Conservation (phyloP, 2,797 vertebrate species). For the Takifugu rubripes region DNA sequence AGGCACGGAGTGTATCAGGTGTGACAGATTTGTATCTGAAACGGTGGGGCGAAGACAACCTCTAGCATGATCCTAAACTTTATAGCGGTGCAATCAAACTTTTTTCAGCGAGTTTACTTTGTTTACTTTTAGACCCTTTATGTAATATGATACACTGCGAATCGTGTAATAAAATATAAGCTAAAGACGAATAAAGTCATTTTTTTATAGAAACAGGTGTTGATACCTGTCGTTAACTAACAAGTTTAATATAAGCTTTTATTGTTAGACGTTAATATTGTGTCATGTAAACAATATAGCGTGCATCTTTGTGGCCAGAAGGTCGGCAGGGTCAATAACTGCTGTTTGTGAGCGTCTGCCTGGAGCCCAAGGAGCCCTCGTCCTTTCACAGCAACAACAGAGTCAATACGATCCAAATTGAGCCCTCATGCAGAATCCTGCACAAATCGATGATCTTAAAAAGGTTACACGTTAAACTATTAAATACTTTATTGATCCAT, state of each 20-base stretch:
- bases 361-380: conserved; percentile 70
- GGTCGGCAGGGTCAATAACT: conserved; percentile 78
- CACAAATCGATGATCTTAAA: conserved; percentile 79
- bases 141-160: no score
- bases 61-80: no score
- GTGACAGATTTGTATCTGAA: no score
- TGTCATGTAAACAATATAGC: conserved; percentile 28
- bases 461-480: conserved; percentile 83
- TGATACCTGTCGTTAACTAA: conserved; percentile 8
- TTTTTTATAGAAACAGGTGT: not conserved
- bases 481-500: conserved; percentile 79
- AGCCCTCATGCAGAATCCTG: conserved; percentile 72
- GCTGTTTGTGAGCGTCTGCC: conserved; percentile 66
- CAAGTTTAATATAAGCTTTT: conserved; percentile 18
- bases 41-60: no score
- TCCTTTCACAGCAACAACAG: conserved; percentile 77
- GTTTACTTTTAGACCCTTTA: no score
- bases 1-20: no score
- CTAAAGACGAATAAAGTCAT: no score
- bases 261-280: conserved; percentile 30
- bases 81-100: no score
- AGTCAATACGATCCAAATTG: conserved; percentile 79
- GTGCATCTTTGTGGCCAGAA: conserved; percentile 60
- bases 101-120: no score
- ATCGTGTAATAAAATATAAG: no score